A percentile compares a stretch with the other conserved stretches of the same genome.
phyloP scores from a whole-genome alignment of 1,140 invertebrate genomes.

The Ctenoplectra terminalis region DNA sequence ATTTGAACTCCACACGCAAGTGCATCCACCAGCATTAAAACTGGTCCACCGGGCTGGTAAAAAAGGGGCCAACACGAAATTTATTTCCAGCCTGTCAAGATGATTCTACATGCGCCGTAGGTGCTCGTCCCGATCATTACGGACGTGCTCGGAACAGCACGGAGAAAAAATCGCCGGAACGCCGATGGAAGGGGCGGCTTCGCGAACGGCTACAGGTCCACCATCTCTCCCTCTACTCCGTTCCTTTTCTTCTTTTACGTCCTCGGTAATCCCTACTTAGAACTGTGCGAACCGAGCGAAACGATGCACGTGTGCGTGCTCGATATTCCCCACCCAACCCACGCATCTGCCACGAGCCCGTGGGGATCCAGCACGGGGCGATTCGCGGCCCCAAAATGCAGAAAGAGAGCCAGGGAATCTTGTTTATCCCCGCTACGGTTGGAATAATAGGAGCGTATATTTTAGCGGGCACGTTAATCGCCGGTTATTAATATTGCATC shows the following conservation, averaged over 20 bases:
- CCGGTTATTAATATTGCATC: slow-evolving; percentile 78
- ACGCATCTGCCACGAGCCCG: slow-evolving; percentile 43
- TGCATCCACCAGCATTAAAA: background rate
- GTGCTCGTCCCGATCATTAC: slow-evolving; percentile 66
- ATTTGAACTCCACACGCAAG: background rate
- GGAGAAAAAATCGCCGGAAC: slow-evolving; percentile 44
- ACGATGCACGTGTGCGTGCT: slow-evolving; percentile 68
- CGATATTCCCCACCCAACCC: slow-evolving; percentile 64
- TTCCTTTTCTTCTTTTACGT: slow-evolving; percentile 15
- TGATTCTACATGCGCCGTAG: slow-evolving; percentile 69
- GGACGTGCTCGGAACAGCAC: slow-evolving; percentile 33
- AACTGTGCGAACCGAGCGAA: slow-evolving; percentile 46
- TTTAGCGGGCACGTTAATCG: slow-evolving; percentile 69
- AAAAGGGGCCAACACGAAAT: slow-evolving; percentile 55
- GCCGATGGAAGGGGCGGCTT: background rate
- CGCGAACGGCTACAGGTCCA: slow-evolving; percentile 26
- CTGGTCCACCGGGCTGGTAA: background rate
- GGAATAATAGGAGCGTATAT: slow-evolving; percentile 65
- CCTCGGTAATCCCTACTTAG: slow-evolving; percentile 35
- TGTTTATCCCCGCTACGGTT: slow-evolving; percentile 67
- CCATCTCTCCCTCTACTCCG: background rate
- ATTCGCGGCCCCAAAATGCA: slow-evolving; percentile 8
- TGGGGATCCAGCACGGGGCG: slow-evolving; percentile 9
- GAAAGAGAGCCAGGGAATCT: slow-evolving; percentile 50
- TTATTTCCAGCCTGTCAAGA: slow-evolving; percentile 71